Conservation (phyloP, 2,797 vertebrate species). For the Chrysolophus pictus region DNA sequence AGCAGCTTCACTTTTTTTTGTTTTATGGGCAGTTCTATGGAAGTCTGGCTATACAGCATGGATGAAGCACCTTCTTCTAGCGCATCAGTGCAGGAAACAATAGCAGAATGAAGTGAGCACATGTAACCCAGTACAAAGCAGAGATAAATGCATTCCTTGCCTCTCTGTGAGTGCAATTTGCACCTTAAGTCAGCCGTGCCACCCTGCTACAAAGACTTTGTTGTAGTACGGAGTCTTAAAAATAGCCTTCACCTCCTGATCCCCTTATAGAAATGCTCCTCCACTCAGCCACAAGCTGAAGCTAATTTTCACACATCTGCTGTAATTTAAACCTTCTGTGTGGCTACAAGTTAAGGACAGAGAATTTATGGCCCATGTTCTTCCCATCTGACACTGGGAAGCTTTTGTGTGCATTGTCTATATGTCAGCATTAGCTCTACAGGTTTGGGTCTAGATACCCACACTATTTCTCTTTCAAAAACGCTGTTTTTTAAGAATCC, state of each 20-base stretch:
- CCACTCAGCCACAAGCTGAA: slow-evolving; percentile 73
- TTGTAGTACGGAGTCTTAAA: slow-evolving; percentile 34
- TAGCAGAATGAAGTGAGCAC: not conserved
- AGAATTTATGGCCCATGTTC: slow-evolving; percentile 54
- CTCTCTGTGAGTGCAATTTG: not conserved
- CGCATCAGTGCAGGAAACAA: not conserved
- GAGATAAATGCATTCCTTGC: slow-evolving; percentile 3
- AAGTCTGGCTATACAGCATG: accelerated
- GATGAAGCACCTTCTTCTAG: not conserved
- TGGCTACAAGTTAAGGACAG: slow-evolving; percentile 37
- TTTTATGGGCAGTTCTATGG: not conserved
- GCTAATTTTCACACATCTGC: slow-evolving; percentile 81
- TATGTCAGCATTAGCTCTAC: not conserved
- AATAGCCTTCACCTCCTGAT: slow-evolving; percentile 50
- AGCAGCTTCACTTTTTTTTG: not conserved
- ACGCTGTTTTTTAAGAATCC: not conserved
- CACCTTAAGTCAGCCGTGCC: not conserved
- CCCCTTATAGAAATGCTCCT: slow-evolving; percentile 29
- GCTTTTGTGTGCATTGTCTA: slow-evolving; percentile 9
- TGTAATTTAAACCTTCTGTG: slow-evolving; percentile 84
- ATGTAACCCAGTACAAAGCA: not conserved
- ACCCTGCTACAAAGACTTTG: slow-evolving; percentile 31
- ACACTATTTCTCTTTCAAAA: slow-evolving; percentile 32
- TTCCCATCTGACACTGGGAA: slow-evolving; percentile 43
- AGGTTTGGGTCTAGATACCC: slow-evolving; percentile 32